phyloP scores from a whole-genome alignment of 2,888 invertebrate species.

The Drosophila suboccidentalis region DNA sequence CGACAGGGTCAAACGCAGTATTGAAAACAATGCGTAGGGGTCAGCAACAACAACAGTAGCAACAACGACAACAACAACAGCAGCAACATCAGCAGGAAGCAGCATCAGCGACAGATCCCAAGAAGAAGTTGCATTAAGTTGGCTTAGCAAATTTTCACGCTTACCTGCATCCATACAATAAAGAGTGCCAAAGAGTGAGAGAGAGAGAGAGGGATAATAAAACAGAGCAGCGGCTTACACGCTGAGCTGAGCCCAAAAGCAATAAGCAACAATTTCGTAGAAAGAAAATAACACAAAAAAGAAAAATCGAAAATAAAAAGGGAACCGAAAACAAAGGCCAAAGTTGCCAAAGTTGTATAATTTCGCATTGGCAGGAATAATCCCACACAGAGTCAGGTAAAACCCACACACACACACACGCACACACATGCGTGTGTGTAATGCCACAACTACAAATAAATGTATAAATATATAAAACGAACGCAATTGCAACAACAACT shows the following conservation, averaged over 20 bases:
- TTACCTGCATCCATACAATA: conserved; percentile 69
- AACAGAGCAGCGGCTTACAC: conserved; percentile 44
- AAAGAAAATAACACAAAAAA: conserved; percentile 46
- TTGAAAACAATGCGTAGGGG: conserved; percentile 66
- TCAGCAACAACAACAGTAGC: conserved; percentile 52
- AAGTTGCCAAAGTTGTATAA: conserved; percentile 75
- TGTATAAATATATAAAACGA: conserved; percentile 13
- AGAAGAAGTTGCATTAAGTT: conserved; percentile 76
- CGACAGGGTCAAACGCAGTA: conserved; percentile 29
- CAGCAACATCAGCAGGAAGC: conserved; percentile 45
- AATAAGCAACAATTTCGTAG: conserved; percentile 77
- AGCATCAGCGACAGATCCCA: conserved; percentile 23
- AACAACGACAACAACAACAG: conserved; percentile 56
- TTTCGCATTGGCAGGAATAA: conserved; percentile 79
- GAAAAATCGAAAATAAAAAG: conserved; percentile 22
- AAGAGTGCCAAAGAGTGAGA: background rate
- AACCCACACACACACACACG: conserved; percentile 52
- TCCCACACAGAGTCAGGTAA: conserved; percentile 74
- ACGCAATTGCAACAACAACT: conserved; percentile 40
- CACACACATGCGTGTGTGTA: conserved; percentile 23
- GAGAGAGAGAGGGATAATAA: background rate
- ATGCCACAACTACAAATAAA: conserved; percentile 23
- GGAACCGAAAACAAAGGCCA: conserved; percentile 52
- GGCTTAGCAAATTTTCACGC: conserved; percentile 82
- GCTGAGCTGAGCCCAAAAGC: conserved; percentile 62